phyloP scores from a whole-genome alignment of 2,797 vertebrate genomes.

The Picus viridis region DNA sequence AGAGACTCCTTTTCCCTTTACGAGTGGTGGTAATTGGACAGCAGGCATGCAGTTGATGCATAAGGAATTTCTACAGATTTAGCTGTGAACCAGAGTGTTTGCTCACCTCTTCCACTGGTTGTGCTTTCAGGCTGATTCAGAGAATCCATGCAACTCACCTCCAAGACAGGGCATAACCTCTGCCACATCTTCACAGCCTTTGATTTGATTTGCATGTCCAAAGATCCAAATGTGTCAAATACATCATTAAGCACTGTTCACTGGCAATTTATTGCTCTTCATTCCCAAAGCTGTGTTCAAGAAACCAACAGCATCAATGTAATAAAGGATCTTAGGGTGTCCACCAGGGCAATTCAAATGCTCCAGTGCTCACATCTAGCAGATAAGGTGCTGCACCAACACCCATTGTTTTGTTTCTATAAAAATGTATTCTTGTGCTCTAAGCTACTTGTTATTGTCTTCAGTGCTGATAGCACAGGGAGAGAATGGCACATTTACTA shows the following conservation, averaged over 20 bases:
- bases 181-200: background rate
- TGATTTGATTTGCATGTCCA: background rate
- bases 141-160: fast-evolving
- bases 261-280: background rate
- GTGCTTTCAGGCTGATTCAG: background rate
- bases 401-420: background rate
- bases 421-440: constrained; percentile 8
- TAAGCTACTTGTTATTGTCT: background rate
- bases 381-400: background rate
- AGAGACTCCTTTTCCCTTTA: constrained; percentile 5
- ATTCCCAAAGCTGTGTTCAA: background rate
- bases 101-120: background rate
- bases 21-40: background rate
- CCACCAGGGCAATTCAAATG: background rate
- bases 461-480: background rate
- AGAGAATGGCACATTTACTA: background rate
- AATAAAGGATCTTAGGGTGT: background rate
- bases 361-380: background rate
- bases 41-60: background rate
- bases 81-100: background rate
- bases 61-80: background rate
- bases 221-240: background rate
- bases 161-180: fast-evolving
- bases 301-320: background rate
- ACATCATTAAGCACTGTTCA: background rate